Evolutionary conservation across 2,888 invertebrate genomes (phyloP).

Genomic region (Kuschelorhynchus macadamiae): DNA sequence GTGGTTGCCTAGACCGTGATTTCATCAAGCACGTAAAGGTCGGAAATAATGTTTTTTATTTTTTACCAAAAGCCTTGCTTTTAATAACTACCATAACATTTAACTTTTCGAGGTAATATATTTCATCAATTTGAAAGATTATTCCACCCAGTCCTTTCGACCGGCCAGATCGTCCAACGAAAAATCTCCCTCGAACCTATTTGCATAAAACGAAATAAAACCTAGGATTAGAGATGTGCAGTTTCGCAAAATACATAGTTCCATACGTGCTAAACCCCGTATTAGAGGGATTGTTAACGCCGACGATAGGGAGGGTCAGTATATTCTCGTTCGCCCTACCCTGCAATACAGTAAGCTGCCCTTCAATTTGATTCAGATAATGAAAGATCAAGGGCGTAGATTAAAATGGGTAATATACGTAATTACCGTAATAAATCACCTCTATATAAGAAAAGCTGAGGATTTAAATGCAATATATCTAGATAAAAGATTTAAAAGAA

Average conservation of each 20-base stretch:
- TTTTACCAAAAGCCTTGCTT: too few relatives aligned
- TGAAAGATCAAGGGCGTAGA: constrained; percentile 38
- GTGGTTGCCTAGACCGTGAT: too few relatives aligned
- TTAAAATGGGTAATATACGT: constrained; percentile 22
- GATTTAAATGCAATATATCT: too few relatives aligned
- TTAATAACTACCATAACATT: too few relatives aligned
- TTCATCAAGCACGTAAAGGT: too few relatives aligned
- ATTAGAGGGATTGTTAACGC: constrained; percentile 38
- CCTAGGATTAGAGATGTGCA: constrained; percentile 35
- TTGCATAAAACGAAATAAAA: constrained; percentile 42
- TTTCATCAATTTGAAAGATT: constrained; percentile 16
- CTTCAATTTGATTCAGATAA: constrained; percentile 36
- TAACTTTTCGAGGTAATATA: constrained; percentile 19
- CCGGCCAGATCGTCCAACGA: constrained; percentile 14
- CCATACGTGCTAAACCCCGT: constrained; percentile 36
- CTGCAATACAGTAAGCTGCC: constrained; percentile 30
- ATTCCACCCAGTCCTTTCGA: neutral
- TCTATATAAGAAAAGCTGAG: too few relatives aligned
- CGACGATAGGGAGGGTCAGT: constrained; percentile 34
- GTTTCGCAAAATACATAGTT: constrained; percentile 37
- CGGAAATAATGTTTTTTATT: too few relatives aligned
- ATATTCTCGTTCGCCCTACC: constrained; percentile 32
- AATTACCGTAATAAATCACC: too few relatives aligned
- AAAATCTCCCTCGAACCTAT: constrained; percentile 23
- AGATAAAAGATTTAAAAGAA: too few relatives aligned